A percentile compares a stretch with the other conserved stretches of the same genome.
Evolutionary conservation across 2,888 invertebrate genomes (phyloP).

Genomic region (Macrophya alboannulata): DNA sequence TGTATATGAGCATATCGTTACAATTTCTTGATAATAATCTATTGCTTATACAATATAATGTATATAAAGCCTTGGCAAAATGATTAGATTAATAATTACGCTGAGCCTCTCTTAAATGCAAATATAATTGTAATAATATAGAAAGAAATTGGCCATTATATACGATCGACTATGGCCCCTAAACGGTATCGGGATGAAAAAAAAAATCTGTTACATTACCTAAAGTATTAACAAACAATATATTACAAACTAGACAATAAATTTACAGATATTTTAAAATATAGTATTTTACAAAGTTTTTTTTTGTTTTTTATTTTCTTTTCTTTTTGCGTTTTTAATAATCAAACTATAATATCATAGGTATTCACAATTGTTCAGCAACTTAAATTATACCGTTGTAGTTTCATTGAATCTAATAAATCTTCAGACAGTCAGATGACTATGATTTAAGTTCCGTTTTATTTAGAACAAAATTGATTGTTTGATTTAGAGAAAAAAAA

Average conservation of each 20-base stretch:
- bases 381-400: background rate
- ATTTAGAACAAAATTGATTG: background rate
- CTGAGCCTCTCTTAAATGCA: background rate
- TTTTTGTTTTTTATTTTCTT: background rate
- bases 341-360: background rate
- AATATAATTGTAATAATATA: background rate
- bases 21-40: background rate
- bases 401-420: background rate
- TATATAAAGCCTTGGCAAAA: background rate
- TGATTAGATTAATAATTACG: background rate
- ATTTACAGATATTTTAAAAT: conserved; percentile 48
- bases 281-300: conserved; percentile 25
- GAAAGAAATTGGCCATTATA: background rate
- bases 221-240: conserved; percentile 28
- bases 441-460: background rate
- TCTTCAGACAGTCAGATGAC: background rate
- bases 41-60: background rate
- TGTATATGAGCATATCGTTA: background rate
- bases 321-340: background rate
- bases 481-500: background rate
- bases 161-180: conserved; percentile 14
- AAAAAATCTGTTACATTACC: background rate
- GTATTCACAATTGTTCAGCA: conserved; percentile 5
- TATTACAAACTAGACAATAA: conserved; percentile 55
- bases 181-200: background rate